Evolutionary conservation across 1,140 invertebrate genomes (phyloP).

Genomic region (Drosophila tsacasi): DNA sequence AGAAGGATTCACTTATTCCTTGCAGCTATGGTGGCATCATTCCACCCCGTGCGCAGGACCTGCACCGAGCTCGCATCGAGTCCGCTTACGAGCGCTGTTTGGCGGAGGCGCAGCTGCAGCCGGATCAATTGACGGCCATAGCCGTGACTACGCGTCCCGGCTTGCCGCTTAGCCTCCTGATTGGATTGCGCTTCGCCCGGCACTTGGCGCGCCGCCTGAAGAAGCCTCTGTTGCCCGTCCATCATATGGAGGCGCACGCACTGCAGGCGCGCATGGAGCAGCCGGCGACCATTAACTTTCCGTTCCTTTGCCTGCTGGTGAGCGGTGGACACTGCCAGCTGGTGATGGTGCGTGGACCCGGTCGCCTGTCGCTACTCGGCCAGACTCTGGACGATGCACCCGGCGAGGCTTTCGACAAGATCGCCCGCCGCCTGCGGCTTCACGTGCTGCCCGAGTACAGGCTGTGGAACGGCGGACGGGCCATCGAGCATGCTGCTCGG

Average conservation of each 20-base stretch:
- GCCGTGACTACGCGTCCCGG: constrained; percentile 96
- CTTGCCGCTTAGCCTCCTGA: constrained; percentile 90
- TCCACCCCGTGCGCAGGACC: constrained; percentile 92
- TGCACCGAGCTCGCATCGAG: constrained; percentile 93
- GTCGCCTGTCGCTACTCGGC: constrained; percentile 93
- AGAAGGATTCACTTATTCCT: neutral
- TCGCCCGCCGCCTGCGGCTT: constrained; percentile 94
- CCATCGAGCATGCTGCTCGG: constrained; percentile 93
- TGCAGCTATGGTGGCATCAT: constrained; percentile 95
- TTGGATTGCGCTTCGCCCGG: constrained; percentile 95
- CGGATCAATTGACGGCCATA: constrained; percentile 94
- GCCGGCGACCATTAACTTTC: constrained; percentile 89
- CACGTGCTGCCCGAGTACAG: constrained; percentile 91
- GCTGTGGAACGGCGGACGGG: constrained; percentile 91
- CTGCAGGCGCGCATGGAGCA: constrained; percentile 91
- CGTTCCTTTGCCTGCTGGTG: constrained; percentile 94
- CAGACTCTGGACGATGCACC: constrained; percentile 93
- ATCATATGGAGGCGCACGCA: constrained; percentile 99
- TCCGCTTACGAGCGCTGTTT: constrained; percentile 90
- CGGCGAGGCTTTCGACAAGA: constrained; percentile 96
- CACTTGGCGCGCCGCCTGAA: constrained; percentile 89
- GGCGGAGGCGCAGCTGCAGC: constrained; percentile 87
- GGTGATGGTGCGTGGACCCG: constrained; percentile 90
- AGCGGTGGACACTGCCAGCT: constrained; percentile 97
- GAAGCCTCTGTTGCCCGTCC: constrained; percentile 97